Evolutionary conservation across 2,888 invertebrate genomes (phyloP), one percentile per base, ranked within the genome.

Genomic region (Mesorhabditis spiculigera): DNA sequence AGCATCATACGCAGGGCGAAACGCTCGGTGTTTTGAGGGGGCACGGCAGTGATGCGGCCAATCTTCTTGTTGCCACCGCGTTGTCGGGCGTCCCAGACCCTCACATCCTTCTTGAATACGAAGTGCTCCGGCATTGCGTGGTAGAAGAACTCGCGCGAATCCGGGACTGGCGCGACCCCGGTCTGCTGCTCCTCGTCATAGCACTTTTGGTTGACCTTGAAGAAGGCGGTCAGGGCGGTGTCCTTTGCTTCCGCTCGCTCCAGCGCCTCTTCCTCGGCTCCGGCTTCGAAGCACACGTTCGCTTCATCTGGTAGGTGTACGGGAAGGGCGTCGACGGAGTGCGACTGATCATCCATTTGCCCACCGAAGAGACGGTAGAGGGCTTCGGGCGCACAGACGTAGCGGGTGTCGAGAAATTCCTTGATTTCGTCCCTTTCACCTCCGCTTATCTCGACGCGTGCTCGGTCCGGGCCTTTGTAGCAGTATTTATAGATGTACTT

Each of bases 401-500:
- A 77, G 10, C 77, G 50, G 4, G 69, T 64, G 28, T 77, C 73
- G 6, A 75, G 58, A 50, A 72, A 70, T 0, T 43, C 43, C 4
- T 65, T 43, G 43, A 77, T 73, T 43, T 77, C 77, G 58, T 77
- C 73, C 5, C 43, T 13, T 3, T 6, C 65, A 6, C 41, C 61
- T 4, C 16, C 45, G 8, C 65, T 64, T 5, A 69, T 4, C 5
- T n/a, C 41, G 10, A 73, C 10, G 13, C 45, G 5, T 5, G 71
- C 75, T 5, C 69, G 28, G 28, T 76, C 75, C 8, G 5, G 81
- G 79, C 81, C 85, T 78, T 76, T 81, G 71, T 69, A 77, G 13
- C 76, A 66, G 68, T 82, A 81, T 71, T 81, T 81, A 71, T 63
- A 75, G 13, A 75, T 58, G 66, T 79, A 79, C 45, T 75, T 75